Conservation (phyloP, 1,140 invertebrate genomes). For the Semibalanus balanoides region DNA sequence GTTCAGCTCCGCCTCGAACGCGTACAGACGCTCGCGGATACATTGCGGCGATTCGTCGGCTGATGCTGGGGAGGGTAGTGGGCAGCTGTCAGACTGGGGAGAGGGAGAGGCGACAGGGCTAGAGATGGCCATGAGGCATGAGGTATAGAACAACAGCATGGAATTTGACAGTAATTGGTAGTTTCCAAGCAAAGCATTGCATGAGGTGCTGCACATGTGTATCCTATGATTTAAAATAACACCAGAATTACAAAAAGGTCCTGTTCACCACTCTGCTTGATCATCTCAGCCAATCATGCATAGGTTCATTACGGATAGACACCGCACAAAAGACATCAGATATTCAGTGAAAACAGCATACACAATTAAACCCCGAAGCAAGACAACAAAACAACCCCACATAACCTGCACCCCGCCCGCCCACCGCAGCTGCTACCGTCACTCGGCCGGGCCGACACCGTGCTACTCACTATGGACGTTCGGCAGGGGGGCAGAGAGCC, state of each 20-base stretch:
- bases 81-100: neutral
- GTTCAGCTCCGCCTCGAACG: neutral
- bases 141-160: neutral
- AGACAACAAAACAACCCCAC: too few species aligned
- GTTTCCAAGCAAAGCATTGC: too few species aligned
- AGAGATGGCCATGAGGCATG: neutral
- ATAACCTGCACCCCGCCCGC: neutral
- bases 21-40: neutral
- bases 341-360: too few species aligned
- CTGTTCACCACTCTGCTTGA: too few species aligned
- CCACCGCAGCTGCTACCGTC: neutral
- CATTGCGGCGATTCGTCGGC: neutral
- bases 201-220: too few species aligned
- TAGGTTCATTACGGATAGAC: too few species aligned
- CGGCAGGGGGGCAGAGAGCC: neutral
- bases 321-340: too few species aligned
- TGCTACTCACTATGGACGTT: neutral
- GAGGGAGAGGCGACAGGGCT: neutral
- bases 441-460: too few species aligned
- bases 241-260: too few species aligned
- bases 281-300: too few species aligned
- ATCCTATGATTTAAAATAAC: neutral
- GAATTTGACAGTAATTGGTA: neutral
- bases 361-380: too few species aligned
- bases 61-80: too few species aligned